Evolutionary conservation across 2,113 vertebrate genomes (phyloP).

Genomic region (Corythaixoides concolor): DNA sequence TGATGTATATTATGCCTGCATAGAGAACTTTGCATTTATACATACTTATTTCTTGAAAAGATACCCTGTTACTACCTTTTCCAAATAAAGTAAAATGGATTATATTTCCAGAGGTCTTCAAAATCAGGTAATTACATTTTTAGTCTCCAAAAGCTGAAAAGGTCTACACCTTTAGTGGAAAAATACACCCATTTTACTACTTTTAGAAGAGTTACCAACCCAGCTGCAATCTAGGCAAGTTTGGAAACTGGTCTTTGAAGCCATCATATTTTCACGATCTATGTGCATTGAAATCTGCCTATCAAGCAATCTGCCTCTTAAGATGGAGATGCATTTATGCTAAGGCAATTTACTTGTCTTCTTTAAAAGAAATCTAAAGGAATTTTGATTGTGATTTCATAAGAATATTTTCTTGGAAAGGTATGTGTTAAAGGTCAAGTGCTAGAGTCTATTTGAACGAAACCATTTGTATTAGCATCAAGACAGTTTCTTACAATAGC

Average conservation of each 20-base stretch:
- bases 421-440: not conserved
- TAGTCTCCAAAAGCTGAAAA: not conserved
- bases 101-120: not conserved
- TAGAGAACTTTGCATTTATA: not conserved
- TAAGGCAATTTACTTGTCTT: not conserved
- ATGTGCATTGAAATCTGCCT: not conserved
- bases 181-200: not conserved
- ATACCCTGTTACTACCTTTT: not conserved
- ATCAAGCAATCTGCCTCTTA: not conserved
- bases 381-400: not conserved
- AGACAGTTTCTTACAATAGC: not conserved
- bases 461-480: not conserved
- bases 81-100: not conserved
- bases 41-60: not conserved
- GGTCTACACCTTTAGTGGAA: not conserved
- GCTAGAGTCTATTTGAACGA: not conserved
- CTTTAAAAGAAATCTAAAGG: not conserved
- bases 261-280: not conserved
- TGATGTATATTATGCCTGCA: not conserved
- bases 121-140: not conserved
- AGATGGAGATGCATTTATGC: not conserved
- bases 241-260: not conserved
- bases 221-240: not conserved
- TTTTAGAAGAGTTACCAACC: not conserved
- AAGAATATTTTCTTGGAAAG: not conserved